Base-by-base conservation (phyloP, 2,888 invertebrate genomes). In the Crematogaster levior region DNA sequence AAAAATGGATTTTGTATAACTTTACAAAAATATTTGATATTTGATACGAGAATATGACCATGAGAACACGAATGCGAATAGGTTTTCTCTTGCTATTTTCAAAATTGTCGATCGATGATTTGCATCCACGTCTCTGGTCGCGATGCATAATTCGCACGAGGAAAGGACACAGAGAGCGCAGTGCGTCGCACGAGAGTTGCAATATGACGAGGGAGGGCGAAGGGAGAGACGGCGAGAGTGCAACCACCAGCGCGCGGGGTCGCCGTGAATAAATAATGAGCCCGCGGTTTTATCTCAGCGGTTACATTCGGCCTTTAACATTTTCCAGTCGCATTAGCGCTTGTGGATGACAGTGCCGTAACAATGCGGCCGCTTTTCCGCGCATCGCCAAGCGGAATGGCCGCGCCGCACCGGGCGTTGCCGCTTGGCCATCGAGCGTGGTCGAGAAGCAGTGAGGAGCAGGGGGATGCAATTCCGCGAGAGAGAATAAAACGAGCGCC, bases 311-410 rank as follows among this genome's bases (percentile, higher is more conserved):
- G 86, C 86, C 84, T 87, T 89, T 89, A 89, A 85, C 87, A 87
- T 91, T 92, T 91, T 91, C 90, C 89, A 90, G 87, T 88, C 85
- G 91, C 90, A 88, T 92, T 92, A 90, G 89, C 88, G 87, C 86
- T 84, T 89, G 91, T 89, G 90, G 91, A 90, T 92, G 92, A 91
- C 92, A 92, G 87, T 85, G 81, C 86, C 84, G 87, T 88, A 90
- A 91, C 91, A 91, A 90, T 90, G 91, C 89, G 89, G 90, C 90
- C 88, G 90, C 90, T 91, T 91, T 91, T 89, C 90, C 85, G 87
- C 82, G 89, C 87, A 83, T 87, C 86, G 87, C 81, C 86, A 85
- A 90, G 86, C 84, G 88, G 88, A 90, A 91, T 88, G 83, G 86
- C 85, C 84, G 81, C 80, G 72, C 72, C 43, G 43, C 63, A 15